phyloP scores from a whole-genome alignment of 1,140 invertebrate species.

The Amphibalanus amphitrite region DNA sequence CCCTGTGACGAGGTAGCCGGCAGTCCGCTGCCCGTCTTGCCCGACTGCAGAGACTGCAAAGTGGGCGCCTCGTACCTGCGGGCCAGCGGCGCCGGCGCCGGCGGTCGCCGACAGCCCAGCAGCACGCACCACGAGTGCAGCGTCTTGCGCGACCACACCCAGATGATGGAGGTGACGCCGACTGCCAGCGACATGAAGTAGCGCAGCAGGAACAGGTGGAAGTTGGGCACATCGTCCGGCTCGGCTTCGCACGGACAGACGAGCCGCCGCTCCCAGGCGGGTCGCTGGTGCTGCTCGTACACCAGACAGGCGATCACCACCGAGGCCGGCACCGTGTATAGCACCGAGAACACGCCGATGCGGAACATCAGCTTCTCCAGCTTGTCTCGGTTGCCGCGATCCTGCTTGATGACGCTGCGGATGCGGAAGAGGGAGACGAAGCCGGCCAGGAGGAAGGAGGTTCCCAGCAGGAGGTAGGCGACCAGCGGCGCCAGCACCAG shows the following conservation, averaged over 20 bases:
- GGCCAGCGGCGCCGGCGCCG: background rate
- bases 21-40: background rate
- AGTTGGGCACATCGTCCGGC: slow-evolving; percentile 26
- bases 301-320: slow-evolving; percentile 91
- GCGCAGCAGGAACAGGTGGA: slow-evolving; percentile 35
- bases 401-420: slow-evolving; percentile 25
- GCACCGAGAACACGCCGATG: slow-evolving; percentile 42
- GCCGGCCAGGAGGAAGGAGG: slow-evolving; percentile 59
- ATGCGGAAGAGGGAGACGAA: slow-evolving; percentile 27
- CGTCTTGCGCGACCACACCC: slow-evolving; percentile 43
- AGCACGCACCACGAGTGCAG: slow-evolving; percentile 44
- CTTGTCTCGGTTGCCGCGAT: slow-evolving; percentile 26
- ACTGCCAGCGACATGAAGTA: slow-evolving; percentile 38
- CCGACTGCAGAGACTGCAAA: background rate
- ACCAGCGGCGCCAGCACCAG: slow-evolving; percentile 82
- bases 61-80: background rate
- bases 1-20: background rate
- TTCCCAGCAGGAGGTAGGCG: slow-evolving; percentile 85
- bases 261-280: slow-evolving; percentile 17
- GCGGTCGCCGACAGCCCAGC: background rate
- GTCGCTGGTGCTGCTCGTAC: slow-evolving; percentile 57
- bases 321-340: slow-evolving; percentile 92
- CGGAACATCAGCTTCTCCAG: slow-evolving; percentile 32
- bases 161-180: slow-evolving; percentile 41
- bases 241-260: slow-evolving; percentile 22